Conservation (phyloP, 1,140 invertebrate species). For the Riptortus pedestris region DNA sequence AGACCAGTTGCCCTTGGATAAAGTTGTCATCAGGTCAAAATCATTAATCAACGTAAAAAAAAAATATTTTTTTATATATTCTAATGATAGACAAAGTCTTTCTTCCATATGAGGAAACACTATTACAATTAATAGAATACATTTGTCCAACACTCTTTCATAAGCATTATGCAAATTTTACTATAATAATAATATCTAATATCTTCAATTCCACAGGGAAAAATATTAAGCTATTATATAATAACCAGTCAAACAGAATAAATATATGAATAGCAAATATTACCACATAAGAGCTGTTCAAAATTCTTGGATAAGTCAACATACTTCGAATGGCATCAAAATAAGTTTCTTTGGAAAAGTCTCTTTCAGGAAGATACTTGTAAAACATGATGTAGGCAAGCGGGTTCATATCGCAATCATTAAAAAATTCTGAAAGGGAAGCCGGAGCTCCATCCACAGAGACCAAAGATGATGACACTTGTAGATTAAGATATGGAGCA, state of each 20-base stretch:
- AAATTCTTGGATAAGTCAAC: constrained; percentile 43
- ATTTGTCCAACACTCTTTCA: too few relatives aligned
- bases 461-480: constrained; percentile 42
- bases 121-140: too few relatives aligned
- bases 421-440: constrained; percentile 34
- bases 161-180: too few relatives aligned
- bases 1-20: too few relatives aligned
- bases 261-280: background rate
- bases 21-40: too few relatives aligned
- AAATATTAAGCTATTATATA: too few relatives aligned
- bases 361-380: constrained; percentile 47
- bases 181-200: too few relatives aligned
- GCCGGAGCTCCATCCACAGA: constrained; percentile 49
- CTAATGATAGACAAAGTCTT: too few relatives aligned
- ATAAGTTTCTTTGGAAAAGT: constrained; percentile 46
- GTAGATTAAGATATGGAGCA: constrained; percentile 51
- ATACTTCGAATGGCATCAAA: constrained; percentile 51
- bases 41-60: too few relatives aligned
- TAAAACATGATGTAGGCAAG: constrained; percentile 50
- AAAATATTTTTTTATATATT: too few relatives aligned
- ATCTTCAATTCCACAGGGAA: too few relatives aligned
- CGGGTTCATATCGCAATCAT: constrained; percentile 33
- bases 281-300: constrained; percentile 15
- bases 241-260: background rate
- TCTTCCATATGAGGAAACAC: too few relatives aligned